Evolutionary conservation across 2,113 vertebrate genomes (phyloP), one percentile per base, ranked within the genome.

Genomic region (Scomber colias): DNA sequence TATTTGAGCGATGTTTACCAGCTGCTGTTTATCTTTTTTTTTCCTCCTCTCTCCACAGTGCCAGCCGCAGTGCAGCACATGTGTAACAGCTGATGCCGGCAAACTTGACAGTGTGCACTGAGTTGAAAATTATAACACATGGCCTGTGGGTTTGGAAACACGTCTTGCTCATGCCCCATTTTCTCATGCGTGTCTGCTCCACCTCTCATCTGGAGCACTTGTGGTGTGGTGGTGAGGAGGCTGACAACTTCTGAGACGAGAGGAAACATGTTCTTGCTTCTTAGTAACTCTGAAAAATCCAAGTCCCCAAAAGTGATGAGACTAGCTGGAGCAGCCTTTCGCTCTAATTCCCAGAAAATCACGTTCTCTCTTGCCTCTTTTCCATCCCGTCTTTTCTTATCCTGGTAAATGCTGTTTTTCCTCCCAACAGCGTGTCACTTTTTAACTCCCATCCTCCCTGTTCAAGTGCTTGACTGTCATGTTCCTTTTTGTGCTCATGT

Each of bases 121-220:
- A 83, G 63, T 64, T 65, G 76, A 85, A 89, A 87, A 89, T 72
- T 14, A 81, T 75, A 82, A 86, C 83, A 80, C 83, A 62, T 51
- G 84, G 82, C 89, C 84, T 46, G 55, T 82, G 86, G 81, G 75
- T 85, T 81, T 11, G 66, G 74, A 90, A 82, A 85, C 48, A 45
- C 30, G 48, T 61, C 76, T 78, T 69, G 69, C 75, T 87, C 85
- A 71, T 90, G 90, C 79, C 77, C 88, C 86, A 87, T 84, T 90
- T 89, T 87, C 83, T 63, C 75, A 65, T 68, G 63, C 4, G 68
- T 73, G 66, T 75, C 77, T 84, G 79, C 82, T 88, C 75, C 83
- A 75, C 81, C 89, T 90, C 90, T 86, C 71, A 76, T 91, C 75
- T 85, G 51, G 77, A 91, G 82, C 79, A 35, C 75, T 81, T 77